Evolutionary conservation across 2,113 vertebrate species (phyloP), one percentile per base, ranked within the genome.

Genomic region (Perognathus longimembris): DNA sequence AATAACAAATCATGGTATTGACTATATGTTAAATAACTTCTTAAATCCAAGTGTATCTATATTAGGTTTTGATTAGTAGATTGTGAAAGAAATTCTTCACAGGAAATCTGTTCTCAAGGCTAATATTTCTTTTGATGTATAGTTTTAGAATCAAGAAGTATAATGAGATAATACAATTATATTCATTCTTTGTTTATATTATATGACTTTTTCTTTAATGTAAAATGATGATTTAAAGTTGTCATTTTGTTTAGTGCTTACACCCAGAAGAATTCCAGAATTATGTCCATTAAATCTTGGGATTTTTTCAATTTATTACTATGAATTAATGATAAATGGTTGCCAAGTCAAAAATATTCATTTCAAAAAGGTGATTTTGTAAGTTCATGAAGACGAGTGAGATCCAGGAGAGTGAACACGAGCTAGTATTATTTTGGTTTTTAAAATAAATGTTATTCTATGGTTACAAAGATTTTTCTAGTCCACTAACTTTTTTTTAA

Each of bases 241-340:
- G 92, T 89, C 42, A 38, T 66, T 85, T 81, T 90, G 63, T 0
- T 1, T 34, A 6, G 14, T 32, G 11, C 84, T 63, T 85, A 40
- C 38, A 70, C 54, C 14, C 79, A 81, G 28, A 93, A 91, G 76
- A 96, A 38, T 95, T 89, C 63, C 30, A 88, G 93, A 40, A n/a
- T 70, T 34, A 40, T 73, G 22, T 20, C 69, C 38, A 90, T 64
- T 93, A 97, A 85, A 93, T 91, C 74, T 38, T 91, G 14, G 40
- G 21, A 14, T 67, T 70, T n/a, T 94, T 97, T 93, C 81, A 91
- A 95, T 95, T 77, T n/a, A 30, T 28, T 75, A 92, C 21, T 64
- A n/a, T 32, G 96, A 93, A 94, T 92, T 90, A 66, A 88, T 78
- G 69, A 89, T 6, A n/a, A 95, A 73, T 20, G 45, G 8, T 45